phyloP scores from a whole-genome alignment of 2,888 invertebrate genomes.

The Lacanobia oleracea region DNA sequence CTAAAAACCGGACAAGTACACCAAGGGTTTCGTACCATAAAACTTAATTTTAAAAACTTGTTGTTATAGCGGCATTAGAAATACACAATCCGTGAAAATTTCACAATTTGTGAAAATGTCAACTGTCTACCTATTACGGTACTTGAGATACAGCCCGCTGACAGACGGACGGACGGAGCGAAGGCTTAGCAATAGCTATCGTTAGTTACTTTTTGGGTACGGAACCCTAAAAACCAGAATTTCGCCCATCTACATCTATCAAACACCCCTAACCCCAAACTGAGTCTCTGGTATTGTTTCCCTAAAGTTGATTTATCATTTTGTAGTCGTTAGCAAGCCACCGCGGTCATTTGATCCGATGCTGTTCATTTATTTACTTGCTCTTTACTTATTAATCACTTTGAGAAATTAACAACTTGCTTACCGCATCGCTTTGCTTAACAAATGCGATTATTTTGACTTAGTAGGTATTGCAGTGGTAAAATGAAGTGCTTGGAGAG shows the following conservation, averaged over 20 bases:
- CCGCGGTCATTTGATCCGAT: constrained; percentile 75
- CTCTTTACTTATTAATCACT: constrained; percentile 59
- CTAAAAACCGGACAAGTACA: no score
- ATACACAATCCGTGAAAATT: no score
- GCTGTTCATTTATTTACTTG: constrained; percentile 63
- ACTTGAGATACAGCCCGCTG: no score
- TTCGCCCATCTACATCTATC: constrained; percentile 28
- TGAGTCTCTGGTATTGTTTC: constrained; percentile 77
- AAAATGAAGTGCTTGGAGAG: constrained; percentile 2
- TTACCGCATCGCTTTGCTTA: constrained; percentile 43
- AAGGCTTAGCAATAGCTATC: no score
- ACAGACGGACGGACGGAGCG: no score
- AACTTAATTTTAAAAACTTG: no score
- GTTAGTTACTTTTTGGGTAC: no score
- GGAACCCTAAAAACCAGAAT: no score
- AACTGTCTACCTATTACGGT: no score
- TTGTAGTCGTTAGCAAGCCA: constrained; percentile 78
- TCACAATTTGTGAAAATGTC: no score
- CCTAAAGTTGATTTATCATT: constrained; percentile 82
- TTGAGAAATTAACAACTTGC: constrained; percentile 58
- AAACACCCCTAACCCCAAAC: constrained; percentile 57
- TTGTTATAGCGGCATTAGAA: no score
- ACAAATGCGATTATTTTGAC: constrained; percentile 46
- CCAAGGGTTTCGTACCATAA: no score
- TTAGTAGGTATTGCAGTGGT: constrained; percentile 18